phyloP scores from a whole-genome alignment of 2,888 invertebrate species.

The Noctua comes region DNA sequence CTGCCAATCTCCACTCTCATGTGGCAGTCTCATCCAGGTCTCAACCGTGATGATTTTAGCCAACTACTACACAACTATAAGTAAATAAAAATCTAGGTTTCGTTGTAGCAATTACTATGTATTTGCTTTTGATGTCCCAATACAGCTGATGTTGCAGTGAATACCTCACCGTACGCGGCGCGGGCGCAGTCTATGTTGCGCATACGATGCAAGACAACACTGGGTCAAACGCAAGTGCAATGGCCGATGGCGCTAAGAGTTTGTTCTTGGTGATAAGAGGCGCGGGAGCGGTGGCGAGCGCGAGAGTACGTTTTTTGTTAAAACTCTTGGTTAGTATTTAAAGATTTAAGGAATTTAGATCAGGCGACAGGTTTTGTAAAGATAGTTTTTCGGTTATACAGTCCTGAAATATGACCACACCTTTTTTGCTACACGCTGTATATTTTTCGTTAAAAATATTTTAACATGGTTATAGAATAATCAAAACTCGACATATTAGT shows the following conservation, averaged over 20 bases:
- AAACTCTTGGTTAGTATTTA: background rate
- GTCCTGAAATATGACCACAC: background rate
- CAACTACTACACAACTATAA: background rate
- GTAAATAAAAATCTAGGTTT: background rate
- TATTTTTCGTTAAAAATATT: too few relatives aligned
- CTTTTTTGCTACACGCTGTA: background rate
- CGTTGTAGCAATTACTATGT: background rate
- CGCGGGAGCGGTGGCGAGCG: background rate
- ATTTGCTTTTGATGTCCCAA: conserved; percentile 34
- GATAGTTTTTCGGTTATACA: background rate
- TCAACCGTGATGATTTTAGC: background rate
- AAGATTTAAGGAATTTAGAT: background rate
- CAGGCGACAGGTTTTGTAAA: background rate
- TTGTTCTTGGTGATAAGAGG: background rate
- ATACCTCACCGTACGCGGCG: conserved; percentile 26
- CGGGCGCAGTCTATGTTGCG: conserved; percentile 34
- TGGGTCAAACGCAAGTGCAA: conserved; percentile 51
- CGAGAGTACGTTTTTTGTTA: background rate
- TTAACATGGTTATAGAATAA: background rate
- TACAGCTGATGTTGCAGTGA: conserved; percentile 23
- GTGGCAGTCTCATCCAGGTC: too few relatives aligned
- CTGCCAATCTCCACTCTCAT: too few relatives aligned
- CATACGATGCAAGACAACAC: conserved; percentile 35
- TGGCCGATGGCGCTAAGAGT: conserved; percentile 35
- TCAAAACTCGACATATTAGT: background rate